These are phyloP conservation scores for Sandelia bainsii DNA, from an alignment of 2,797 vertebrate genomes.

Conservation along the genomic window DNA sequence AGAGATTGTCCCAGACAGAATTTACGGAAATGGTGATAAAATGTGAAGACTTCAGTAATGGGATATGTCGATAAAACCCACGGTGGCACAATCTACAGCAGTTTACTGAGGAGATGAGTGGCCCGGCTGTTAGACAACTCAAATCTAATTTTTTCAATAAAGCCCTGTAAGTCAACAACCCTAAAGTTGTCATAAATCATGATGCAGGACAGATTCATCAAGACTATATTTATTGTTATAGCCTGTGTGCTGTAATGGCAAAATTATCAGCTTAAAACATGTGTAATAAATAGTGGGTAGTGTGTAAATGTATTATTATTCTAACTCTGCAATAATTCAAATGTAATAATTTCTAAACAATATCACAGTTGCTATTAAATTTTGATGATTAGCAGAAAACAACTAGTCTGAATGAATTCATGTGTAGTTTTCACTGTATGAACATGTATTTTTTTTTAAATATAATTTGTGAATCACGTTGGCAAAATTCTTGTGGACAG, in stretches of 20 bases:
- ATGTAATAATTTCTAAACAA: neutral
- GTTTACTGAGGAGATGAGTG: constrained; percentile 85
- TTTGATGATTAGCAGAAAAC: neutral
- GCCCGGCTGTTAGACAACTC: constrained; percentile 81
- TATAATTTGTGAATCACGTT: neutral
- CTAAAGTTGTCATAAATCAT: constrained; percentile 76
- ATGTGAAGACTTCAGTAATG: constrained; percentile 85
- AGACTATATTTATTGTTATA: constrained; percentile 61
- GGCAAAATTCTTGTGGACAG: no score
- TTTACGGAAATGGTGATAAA: constrained; percentile 85
- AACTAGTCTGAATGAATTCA: neutral
- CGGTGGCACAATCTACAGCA: constrained; percentile 79
- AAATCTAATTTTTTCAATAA: constrained; percentile 84
- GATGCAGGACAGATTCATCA: constrained; percentile 75
- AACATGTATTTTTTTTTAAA: neutral
- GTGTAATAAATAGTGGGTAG: neutral
- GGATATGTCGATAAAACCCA: constrained; percentile 86
- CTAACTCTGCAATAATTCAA: neutral
- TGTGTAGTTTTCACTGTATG: neutral
- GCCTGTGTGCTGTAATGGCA: constrained; percentile 32
- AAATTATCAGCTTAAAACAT: constrained; percentile 28
- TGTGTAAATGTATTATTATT: neutral
- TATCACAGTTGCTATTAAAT: neutral
- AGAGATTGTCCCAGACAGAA: constrained; percentile 73
- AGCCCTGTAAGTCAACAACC: constrained; percentile 80